A percentile compares a stretch with the other conserved stretches of the same genome.
phyloP scores from a whole-genome alignment of 1,140 invertebrate species.

The Eueides isabella region DNA sequence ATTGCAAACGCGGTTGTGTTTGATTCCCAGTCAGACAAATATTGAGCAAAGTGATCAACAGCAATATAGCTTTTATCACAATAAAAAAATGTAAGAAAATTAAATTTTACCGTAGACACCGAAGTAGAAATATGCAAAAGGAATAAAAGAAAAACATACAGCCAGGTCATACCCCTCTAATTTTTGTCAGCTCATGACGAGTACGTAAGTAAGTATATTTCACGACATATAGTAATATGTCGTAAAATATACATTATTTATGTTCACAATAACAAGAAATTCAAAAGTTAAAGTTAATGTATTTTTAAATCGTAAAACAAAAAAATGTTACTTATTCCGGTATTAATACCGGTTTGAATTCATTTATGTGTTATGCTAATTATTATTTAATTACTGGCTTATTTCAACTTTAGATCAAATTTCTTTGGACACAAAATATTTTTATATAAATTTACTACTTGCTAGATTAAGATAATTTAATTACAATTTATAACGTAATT shows the following conservation, averaged over 20 bases:
- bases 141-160: too few relatives aligned
- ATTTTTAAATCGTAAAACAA: background rate
- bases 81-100: too few relatives aligned
- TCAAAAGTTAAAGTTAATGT: background rate
- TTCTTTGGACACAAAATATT: background rate
- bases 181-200: too few relatives aligned
- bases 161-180: too few relatives aligned
- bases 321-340: background rate
- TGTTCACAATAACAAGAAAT: background rate
- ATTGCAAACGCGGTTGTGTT: too few relatives aligned
- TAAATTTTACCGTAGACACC: too few relatives aligned
- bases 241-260: background rate
- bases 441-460: background rate
- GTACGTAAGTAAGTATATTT: too few relatives aligned
- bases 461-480: background rate
- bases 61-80: background rate
- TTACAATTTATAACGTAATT: conserved; percentile 1
- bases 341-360: background rate
- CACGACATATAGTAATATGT: too few relatives aligned
- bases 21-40: too few relatives aligned
- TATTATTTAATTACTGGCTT: background rate
- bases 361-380: conserved; percentile 7
- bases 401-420: conserved; percentile 5
- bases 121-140: too few relatives aligned
- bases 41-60: too few relatives aligned